Evolutionary conservation across 2,113 vertebrate species (phyloP).

Genomic region (Aspidoscelis tigris): DNA sequence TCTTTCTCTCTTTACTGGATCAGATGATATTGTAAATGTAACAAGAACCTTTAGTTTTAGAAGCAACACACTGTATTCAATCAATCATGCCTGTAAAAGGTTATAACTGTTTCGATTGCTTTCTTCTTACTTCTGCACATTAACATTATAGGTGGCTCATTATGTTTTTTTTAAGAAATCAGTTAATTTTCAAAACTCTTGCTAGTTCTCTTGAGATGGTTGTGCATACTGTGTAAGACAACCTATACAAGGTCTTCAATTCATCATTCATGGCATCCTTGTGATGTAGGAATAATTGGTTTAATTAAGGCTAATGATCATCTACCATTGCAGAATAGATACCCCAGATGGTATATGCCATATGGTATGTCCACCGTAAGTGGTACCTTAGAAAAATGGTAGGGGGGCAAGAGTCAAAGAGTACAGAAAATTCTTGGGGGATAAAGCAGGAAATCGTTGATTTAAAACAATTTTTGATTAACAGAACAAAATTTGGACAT

Average conservation of each 20-base stretch:
- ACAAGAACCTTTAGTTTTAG: neutral
- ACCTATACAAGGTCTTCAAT: slow-evolving; percentile 28
- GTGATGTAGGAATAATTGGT: slow-evolving; percentile 35
- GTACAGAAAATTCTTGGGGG: neutral
- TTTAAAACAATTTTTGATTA: slow-evolving; percentile 1
- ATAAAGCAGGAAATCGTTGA: neutral
- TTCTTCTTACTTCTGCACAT: neutral
- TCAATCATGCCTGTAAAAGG: neutral
- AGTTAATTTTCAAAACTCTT: neutral
- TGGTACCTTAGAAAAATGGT: slow-evolving; percentile 22
- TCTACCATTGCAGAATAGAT: slow-evolving; percentile 35
- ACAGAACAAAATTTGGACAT: neutral
- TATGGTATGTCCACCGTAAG: slow-evolving; percentile 11
- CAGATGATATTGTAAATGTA: neutral
- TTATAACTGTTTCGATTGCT: too few relatives aligned
- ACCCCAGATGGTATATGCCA: slow-evolving; percentile 38
- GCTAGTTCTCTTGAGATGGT: slow-evolving; percentile 4
- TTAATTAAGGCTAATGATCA: slow-evolving; percentile 43
- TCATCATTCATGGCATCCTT: slow-evolving; percentile 27
- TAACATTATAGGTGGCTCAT: neutral
- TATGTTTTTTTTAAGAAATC: slow-evolving; percentile 11
- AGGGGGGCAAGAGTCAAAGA: neutral
- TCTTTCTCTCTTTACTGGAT: neutral
- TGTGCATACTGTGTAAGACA: slow-evolving; percentile 25
- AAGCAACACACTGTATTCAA: neutral